A percentile compares a stretch with the other conserved stretches of the same genome.
Conservation (phyloP, 2,888 invertebrate genomes). For the Proisotoma minuta region DNA sequence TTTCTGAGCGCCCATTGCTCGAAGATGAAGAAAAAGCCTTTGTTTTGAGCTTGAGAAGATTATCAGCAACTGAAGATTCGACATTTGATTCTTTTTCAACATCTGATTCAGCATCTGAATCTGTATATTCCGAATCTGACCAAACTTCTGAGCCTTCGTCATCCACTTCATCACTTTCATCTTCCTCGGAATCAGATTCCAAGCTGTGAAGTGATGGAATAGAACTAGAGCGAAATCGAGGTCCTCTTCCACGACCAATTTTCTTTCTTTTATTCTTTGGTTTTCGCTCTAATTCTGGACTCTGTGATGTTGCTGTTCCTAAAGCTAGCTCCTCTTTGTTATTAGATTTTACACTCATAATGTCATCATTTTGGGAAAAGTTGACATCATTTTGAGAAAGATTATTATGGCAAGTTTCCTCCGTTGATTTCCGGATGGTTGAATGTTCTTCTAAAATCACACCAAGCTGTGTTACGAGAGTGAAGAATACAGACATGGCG, state of each 20-base stretch:
- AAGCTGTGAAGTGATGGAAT: background rate
- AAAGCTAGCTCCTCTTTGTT: slow-evolving; percentile 10
- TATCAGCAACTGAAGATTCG: slow-evolving; percentile 6
- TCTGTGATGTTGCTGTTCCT: background rate
- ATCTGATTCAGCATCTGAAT: slow-evolving; percentile 11
- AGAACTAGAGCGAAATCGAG: background rate
- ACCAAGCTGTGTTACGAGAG: slow-evolving; percentile 34
- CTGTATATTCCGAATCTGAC: slow-evolving; percentile 9
- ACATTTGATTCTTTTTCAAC: slow-evolving; percentile 10
- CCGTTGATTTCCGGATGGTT: background rate
- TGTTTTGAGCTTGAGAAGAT: slow-evolving; percentile 7
- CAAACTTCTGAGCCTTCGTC: slow-evolving; percentile 16
- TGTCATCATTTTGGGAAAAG: slow-evolving; percentile 8
- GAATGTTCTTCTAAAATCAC: slow-evolving; percentile 35
- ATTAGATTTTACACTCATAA: slow-evolving; percentile 12
- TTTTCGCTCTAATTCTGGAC: slow-evolving; percentile 1
- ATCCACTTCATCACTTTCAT: slow-evolving; percentile 4
- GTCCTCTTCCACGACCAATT: slow-evolving; percentile 8
- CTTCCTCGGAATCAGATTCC: slow-evolving; percentile 14
- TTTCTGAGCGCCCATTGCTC: slow-evolving; percentile 36
- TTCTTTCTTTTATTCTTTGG: slow-evolving; percentile 13
- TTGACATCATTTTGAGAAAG: background rate
- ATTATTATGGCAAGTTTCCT: background rate
- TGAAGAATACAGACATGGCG: slow-evolving; percentile 41
- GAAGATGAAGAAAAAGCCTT: slow-evolving; percentile 39